Evolutionary conservation across 2,113 vertebrate species (phyloP).

Genomic region (Hiodon alosoides): DNA sequence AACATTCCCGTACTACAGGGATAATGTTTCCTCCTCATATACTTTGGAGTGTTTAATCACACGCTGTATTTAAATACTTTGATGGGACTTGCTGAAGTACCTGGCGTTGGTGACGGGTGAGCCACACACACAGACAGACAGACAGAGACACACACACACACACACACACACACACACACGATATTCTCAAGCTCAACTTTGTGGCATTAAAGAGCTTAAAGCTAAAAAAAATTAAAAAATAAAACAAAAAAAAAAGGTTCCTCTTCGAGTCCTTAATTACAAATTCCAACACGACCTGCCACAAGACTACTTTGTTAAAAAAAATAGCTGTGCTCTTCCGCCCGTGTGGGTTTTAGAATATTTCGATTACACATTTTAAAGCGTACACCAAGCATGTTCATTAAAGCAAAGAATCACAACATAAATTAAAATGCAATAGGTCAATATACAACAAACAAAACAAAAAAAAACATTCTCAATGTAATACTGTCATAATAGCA

Average conservation of each 20-base stretch:
- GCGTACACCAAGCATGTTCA: slow-evolving; percentile 15
- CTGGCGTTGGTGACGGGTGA: slow-evolving; percentile 24
- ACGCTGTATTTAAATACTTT: slow-evolving; percentile 24
- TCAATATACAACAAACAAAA: too few species aligned
- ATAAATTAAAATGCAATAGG: not conserved
- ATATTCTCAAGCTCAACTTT: slow-evolving; percentile 26
- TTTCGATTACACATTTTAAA: not conserved
- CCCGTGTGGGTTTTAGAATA: not conserved
- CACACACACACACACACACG: not conserved
- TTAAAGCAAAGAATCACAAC: not conserved
- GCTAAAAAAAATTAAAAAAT: slow-evolving; percentile 18
- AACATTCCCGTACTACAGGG: slow-evolving; percentile 13
- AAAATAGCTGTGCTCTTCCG: not conserved
- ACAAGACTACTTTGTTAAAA: not conserved
- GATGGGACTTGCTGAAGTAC: slow-evolving; percentile 37
- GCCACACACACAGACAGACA: not conserved
- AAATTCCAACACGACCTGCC: not conserved
- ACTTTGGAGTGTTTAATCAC: slow-evolving; percentile 21
- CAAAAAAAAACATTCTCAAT: not conserved
- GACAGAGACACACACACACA: not conserved
- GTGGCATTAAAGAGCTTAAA: slow-evolving; percentile 31
- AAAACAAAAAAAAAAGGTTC: not conserved
- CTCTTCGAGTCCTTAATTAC: slow-evolving; percentile 2
- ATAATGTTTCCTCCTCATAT: slow-evolving; percentile 32
- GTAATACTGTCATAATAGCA: not conserved